Evolutionary conservation across 2,113 vertebrate genomes (phyloP).

Genomic region (Cyanocitta stelleri): DNA sequence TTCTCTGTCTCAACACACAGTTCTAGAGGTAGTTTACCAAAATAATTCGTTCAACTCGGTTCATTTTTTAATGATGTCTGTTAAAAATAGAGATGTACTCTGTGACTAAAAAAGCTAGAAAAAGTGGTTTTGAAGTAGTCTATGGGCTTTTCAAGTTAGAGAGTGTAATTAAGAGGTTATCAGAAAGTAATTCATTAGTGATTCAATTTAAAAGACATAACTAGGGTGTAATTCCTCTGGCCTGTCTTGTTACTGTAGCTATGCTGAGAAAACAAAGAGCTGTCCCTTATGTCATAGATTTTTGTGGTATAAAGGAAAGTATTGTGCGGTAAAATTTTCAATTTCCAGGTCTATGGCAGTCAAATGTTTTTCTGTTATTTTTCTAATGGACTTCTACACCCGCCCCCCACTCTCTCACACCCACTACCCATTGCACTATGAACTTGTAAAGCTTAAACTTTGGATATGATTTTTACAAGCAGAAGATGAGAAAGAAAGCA

Average conservation of each 20-base stretch:
- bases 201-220: neutral
- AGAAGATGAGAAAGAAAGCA: neutral
- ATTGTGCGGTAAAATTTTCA: neutral
- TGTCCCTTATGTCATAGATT: neutral
- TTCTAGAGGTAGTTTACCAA: neutral
- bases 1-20: neutral
- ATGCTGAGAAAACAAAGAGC: neutral
- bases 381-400: neutral
- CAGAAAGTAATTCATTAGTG: neutral
- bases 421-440: neutral
- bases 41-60: neutral
- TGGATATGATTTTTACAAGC: neutral
- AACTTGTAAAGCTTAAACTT: neutral
- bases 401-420: rapidly evolving
- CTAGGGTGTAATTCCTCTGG: neutral
- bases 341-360: neutral
- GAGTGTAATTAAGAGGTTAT: neutral
- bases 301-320: neutral
- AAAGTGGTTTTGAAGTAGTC: neutral
- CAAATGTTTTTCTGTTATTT: neutral
- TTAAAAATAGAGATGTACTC: neutral
- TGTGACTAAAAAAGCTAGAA: neutral
- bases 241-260: neutral
- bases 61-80: neutral
- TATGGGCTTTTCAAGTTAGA: neutral